Conservation (phyloP, 2,888 invertebrate species). For the Cecidostiba fungosa region DNA sequence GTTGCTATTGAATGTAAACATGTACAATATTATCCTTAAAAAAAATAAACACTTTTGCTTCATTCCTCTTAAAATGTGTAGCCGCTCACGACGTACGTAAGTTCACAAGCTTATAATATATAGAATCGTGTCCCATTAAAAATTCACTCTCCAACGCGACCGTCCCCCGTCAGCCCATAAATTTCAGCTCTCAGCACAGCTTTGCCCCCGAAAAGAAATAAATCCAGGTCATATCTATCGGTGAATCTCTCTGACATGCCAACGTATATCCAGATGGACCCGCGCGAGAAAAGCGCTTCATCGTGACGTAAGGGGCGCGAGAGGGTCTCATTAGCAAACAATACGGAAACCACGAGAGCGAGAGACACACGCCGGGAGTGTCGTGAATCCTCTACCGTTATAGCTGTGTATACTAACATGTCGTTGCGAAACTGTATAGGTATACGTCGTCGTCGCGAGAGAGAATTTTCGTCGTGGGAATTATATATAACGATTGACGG, state of each 20-base stretch:
- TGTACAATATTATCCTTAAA: too few species aligned
- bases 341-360: constrained; percentile 32
- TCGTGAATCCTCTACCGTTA: background rate
- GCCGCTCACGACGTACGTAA: too few species aligned
- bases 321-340: constrained; percentile 47
- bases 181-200: background rate
- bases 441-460: too few species aligned
- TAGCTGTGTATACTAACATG: background rate
- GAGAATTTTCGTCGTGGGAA: too few species aligned
- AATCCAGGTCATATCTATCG: constrained; percentile 13
- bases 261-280: too few species aligned
- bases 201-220: background rate
- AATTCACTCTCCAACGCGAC: background rate
- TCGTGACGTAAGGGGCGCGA: background rate
- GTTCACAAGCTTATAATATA: background rate
- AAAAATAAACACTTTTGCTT: too few species aligned
- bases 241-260: background rate
- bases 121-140: background rate
- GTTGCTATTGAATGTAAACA: too few species aligned
- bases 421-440: background rate
- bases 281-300: background rate
- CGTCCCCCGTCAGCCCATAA: background rate
- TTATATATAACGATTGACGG: too few species aligned
- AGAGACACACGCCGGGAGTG: background rate
- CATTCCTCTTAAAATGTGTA: too few species aligned